phyloP scores from a whole-genome alignment of 2,797 vertebrate species.

The Helicolenus hilgendorfi region DNA sequence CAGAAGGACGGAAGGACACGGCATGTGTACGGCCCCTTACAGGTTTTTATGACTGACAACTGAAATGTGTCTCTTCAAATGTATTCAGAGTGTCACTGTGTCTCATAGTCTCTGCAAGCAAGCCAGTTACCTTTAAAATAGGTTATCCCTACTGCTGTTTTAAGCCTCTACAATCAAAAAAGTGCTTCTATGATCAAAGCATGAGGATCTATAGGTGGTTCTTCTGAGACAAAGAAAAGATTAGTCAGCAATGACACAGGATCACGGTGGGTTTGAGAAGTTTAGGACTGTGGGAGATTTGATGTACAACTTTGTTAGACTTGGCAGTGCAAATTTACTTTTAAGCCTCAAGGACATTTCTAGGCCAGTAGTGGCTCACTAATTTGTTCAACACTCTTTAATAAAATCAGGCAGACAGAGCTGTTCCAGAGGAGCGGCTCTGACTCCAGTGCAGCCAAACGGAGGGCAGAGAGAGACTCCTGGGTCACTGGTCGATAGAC shows the following conservation, averaged over 20 bases:
- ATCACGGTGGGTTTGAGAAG: conserved; percentile 20
- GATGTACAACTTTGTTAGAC: conserved; percentile 32
- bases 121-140: conserved; percentile 34
- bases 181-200: not conserved
- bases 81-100: conserved; percentile 4
- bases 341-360: conserved; percentile 58
- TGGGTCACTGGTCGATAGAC: conserved; percentile 1
- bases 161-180: conserved; percentile 2
- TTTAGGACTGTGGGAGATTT: conserved; percentile 18
- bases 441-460: not conserved
- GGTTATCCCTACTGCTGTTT: conserved; percentile 26
- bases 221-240: conserved; percentile 15
- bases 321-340: conserved; percentile 43
- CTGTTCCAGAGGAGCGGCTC: conserved; percentile 16
- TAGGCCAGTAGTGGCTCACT: conserved; percentile 29
- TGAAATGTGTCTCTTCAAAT: not conserved
- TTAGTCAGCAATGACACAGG: conserved; percentile 7
- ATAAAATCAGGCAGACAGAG: conserved; percentile 51
- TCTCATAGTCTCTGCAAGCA: conserved; percentile 27
- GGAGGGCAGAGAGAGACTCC: not conserved
- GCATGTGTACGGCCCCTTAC: too few species aligned
- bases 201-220: conserved; percentile 9
- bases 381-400: conserved; percentile 44
- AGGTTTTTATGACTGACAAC: conserved; percentile 5
- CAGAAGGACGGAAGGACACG: too few species aligned